Percentiles rank a stretch among this genome's conserved stretches.
Evolutionary conservation across 2,113 vertebrate species (phyloP).

Genomic region (Anas platyrhynchos): DNA sequence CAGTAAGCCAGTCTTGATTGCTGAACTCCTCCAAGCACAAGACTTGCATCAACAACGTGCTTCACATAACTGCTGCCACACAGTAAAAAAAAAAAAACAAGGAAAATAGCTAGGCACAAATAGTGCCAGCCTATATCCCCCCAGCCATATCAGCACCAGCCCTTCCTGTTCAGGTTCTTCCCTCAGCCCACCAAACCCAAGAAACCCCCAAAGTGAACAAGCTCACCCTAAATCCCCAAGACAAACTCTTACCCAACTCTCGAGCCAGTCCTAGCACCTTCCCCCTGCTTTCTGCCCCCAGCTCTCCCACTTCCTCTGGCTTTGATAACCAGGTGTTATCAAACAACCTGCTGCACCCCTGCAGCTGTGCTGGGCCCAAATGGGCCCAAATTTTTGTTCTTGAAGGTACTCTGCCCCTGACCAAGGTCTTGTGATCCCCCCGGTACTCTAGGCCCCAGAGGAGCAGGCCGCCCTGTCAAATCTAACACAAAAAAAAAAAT

Average conservation of each 20-base stretch:
- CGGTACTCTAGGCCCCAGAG: rapidly evolving
- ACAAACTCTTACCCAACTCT: neutral
- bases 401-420: neutral
- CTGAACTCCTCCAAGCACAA: neutral
- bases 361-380: neutral
- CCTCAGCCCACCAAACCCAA: neutral
- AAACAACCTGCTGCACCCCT: neutral
- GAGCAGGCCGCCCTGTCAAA: neutral
- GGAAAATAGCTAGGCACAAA: neutral
- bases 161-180: neutral
- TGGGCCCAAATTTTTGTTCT: neutral
- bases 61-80: neutral
- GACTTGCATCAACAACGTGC: neutral
- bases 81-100: neutral
- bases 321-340: neutral
- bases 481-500: neutral
- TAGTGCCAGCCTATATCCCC: rapidly evolving
- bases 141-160: neutral
- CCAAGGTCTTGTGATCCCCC: neutral
- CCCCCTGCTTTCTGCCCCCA: neutral
- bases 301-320: neutral
- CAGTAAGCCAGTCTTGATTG: neutral
- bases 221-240: neutral
- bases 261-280: neutral
- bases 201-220: neutral